Percentiles rank a stretch among this genome's conserved stretches.
Evolutionary conservation across 2,797 vertebrate species (phyloP).

Genomic region (Phalanger gymnotis): DNA sequence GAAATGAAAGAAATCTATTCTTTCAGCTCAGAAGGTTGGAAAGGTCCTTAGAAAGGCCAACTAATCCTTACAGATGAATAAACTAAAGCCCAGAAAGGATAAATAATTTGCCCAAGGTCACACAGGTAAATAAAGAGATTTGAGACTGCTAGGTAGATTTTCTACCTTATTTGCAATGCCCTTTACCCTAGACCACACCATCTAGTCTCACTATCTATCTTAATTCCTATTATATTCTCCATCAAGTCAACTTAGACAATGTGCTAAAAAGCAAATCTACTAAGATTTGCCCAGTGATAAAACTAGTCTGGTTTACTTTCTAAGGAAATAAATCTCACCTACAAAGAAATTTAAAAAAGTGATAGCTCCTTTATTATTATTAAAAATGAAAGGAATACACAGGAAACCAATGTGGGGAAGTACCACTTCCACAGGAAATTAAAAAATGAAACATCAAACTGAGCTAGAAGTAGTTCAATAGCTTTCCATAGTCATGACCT

Average conservation of each 20-base stretch:
- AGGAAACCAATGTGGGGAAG: constrained; percentile 55
- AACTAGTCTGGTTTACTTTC: constrained; percentile 26
- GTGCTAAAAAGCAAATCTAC: constrained; percentile 1
- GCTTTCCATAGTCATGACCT: neutral
- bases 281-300: constrained; percentile 18
- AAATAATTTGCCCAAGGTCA: neutral
- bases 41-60: neutral
- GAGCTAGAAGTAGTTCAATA: constrained; percentile 27
- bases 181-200: neutral
- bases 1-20: neutral
- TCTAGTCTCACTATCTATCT: neutral
- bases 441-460: constrained; percentile 36
- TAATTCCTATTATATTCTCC: neutral
- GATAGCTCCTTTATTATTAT: constrained; percentile 45
- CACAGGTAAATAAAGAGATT: neutral
- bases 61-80: neutral
- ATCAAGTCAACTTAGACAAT: neutral
- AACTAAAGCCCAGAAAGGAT: neutral
- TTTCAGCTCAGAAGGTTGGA: neutral
- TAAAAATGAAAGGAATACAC: constrained; percentile 66
- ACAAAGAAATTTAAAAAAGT: constrained; percentile 12
- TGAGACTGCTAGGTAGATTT: neutral
- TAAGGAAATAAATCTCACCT: constrained; percentile 31
- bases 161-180: neutral
- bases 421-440: constrained; percentile 58